A percentile compares a stretch with the other conserved stretches of the same genome.
phyloP scores from a whole-genome alignment of 2,113 vertebrate species.

The Ariopsis seemanni region DNA sequence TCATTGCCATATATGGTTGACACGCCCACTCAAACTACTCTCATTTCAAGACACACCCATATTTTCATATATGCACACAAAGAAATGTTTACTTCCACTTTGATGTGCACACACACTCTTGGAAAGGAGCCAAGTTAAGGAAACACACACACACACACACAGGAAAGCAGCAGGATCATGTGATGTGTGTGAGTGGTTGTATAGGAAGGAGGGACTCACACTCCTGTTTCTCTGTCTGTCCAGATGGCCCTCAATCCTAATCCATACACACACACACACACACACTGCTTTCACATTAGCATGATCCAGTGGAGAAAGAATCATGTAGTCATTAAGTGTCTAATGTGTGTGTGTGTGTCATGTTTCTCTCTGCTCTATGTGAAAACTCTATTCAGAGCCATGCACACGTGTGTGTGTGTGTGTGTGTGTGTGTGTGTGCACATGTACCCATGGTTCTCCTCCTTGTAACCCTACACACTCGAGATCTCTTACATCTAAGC shows the following conservation, averaged over 20 bases:
- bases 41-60: background rate
- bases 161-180: conserved; percentile 4
- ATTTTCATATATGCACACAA: background rate
- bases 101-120: background rate
- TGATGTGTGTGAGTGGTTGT: background rate
- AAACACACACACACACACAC: background rate
- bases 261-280: conserved; percentile 58
- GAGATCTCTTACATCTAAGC: conserved; percentile 16
- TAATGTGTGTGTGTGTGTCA: conserved; percentile 6
- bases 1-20: background rate
- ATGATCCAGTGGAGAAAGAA: background rate
- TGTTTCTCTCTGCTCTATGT: conserved; percentile 9
- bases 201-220: background rate
- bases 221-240: conserved; percentile 58
- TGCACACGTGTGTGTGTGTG: background rate
- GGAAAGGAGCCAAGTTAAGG: background rate
- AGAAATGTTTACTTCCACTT: background rate
- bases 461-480: conserved; percentile 11
- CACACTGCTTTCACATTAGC: conserved; percentile 21
- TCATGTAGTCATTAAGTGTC: background rate
- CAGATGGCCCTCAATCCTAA: conserved; percentile 76
- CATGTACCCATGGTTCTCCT: background rate
- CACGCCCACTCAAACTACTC: background rate
- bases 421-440: conserved; percentile 8
- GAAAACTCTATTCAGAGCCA: conserved; percentile 10